Conservation (phyloP, 2,797 vertebrate species). For the Smutsia temminckii region DNA sequence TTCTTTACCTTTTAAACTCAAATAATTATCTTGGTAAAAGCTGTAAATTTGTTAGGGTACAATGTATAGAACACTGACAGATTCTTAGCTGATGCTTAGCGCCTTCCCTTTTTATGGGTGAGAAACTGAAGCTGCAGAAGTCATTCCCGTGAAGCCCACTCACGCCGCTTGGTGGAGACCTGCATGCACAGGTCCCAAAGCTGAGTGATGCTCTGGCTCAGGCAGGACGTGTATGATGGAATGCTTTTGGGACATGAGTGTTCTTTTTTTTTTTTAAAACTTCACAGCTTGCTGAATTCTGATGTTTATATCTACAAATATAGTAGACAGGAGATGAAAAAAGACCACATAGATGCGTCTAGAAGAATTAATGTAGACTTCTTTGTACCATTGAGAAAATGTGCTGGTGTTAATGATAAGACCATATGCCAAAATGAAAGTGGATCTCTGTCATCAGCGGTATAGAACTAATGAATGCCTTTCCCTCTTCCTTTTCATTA, state of each 20-base stretch:
- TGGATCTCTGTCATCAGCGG: not conserved
- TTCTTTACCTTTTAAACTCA: not conserved
- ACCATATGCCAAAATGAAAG: constrained; percentile 1
- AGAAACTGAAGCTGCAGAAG: constrained; percentile 3
- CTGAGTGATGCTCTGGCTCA: not conserved
- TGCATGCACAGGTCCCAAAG: not conserved
- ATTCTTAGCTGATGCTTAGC: not conserved
- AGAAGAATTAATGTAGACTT: constrained; percentile 33
- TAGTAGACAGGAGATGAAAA: constrained; percentile 29
- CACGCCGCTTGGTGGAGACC: not conserved
- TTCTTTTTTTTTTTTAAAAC: constrained; percentile 9
- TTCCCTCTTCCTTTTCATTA: constrained; percentile 79
- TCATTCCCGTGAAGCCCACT: not conserved
- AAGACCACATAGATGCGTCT: constrained; percentile 1
- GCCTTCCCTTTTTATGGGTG: not conserved
- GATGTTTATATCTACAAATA: constrained; percentile 41
- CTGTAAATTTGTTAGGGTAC: not conserved
- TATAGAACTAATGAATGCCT: constrained; percentile 55
- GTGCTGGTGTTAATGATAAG: constrained; percentile 25
- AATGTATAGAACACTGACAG: not conserved
- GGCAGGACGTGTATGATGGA: not conserved
- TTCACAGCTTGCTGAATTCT: not conserved
- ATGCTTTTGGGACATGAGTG: not conserved
- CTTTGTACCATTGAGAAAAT: constrained; percentile 41
- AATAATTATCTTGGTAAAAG: not conserved